phyloP scores from a whole-genome alignment of 2,113 vertebrate genomes.

The Agapornis roseicollis region DNA sequence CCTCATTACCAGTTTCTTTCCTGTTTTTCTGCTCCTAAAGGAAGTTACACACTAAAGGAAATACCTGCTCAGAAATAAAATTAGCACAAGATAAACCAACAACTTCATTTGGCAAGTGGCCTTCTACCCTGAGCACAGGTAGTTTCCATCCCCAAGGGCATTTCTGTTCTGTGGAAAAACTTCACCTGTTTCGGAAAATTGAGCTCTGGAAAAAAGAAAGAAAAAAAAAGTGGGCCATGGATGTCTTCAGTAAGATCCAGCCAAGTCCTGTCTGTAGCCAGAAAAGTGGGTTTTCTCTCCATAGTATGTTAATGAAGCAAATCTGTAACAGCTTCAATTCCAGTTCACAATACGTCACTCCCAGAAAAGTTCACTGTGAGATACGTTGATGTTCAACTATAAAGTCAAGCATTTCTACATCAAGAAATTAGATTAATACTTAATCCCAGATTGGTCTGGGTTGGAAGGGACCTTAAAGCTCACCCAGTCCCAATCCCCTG shows the following conservation, averaged over 20 bases:
- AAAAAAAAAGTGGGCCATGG: neutral
- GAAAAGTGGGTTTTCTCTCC: neutral
- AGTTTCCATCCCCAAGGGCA: conserved; percentile 30
- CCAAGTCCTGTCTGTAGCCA: rapidly evolving
- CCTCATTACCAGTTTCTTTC: neutral
- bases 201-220: neutral
- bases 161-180: conserved; percentile 15
- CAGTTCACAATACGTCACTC: neutral
- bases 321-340: neutral
- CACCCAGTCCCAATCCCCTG: neutral
- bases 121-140: neutral
- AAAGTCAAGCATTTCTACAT: neutral
- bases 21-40: conserved; percentile 22
- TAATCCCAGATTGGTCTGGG: neutral
- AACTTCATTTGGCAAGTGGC: neutral
- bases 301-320: neutral
- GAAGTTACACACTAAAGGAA: conserved; percentile 22
- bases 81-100: conserved; percentile 31
- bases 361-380: neutral
- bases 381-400: neutral
- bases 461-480: neutral
- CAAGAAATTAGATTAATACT: neutral
- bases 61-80: conserved; percentile 19
- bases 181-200: neutral
- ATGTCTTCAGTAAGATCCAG: neutral